Conservation (phyloP, 64 coral and sea anemone genomes). For the Porites lutea region DNA sequence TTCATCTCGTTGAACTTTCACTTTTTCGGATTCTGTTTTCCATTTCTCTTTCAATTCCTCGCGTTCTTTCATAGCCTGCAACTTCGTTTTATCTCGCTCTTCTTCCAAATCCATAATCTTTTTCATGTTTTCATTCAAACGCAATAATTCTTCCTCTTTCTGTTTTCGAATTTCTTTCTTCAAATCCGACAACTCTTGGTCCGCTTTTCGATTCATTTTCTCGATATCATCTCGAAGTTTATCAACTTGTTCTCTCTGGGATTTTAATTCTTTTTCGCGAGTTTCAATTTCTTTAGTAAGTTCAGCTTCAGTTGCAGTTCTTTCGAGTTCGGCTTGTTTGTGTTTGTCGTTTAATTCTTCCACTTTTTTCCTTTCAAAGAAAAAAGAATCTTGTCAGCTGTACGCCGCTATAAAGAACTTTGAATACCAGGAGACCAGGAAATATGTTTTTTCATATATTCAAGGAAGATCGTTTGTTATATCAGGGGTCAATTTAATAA, state of each 20-base stretch:
- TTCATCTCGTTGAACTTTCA: slow-evolving; percentile 62
- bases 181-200: slow-evolving; percentile 78
- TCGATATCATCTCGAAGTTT: slow-evolving; percentile 84
- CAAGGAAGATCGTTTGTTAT: too few species aligned
- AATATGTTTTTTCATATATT: too few species aligned
- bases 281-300: slow-evolving; percentile 82
- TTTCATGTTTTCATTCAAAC: slow-evolving; percentile 82
- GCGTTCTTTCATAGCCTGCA: slow-evolving; percentile 62
- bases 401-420: too few species aligned
- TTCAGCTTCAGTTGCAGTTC: slow-evolving; percentile 68
- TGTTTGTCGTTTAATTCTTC: slow-evolving; percentile 77
- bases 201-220: slow-evolving; percentile 72
- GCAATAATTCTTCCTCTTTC: slow-evolving; percentile 84
- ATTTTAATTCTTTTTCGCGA: slow-evolving; percentile 74
- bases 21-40: slow-evolving; percentile 61
- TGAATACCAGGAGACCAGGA: too few species aligned
- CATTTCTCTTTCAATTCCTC: slow-evolving; percentile 71
- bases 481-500: too few species aligned
- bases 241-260: slow-evolving; percentile 69
- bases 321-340: slow-evolving; percentile 76
- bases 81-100: slow-evolving; percentile 68
- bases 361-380: slow-evolving; percentile 74
- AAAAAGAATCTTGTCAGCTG: neutral
- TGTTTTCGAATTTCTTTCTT: slow-evolving; percentile 84
- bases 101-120: slow-evolving; percentile 81